Base-by-base conservation (phyloP, 2,797 vertebrate species). In the Poecilia gillii region DNA sequence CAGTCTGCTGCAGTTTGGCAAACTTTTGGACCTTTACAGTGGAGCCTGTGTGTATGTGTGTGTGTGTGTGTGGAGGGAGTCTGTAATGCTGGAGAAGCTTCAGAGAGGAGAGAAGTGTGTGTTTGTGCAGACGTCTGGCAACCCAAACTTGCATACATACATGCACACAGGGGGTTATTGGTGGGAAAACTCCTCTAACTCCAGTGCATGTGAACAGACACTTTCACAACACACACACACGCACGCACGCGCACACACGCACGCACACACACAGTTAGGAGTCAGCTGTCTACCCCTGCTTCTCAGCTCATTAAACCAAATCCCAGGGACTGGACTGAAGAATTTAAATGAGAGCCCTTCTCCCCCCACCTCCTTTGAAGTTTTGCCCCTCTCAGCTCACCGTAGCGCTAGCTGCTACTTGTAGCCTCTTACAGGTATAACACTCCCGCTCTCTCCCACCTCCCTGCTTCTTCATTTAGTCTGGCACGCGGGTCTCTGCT, bases 231-330 rank as follows among this genome's bases (percentile, higher is more conserved):
- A 88, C 78, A 78, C 76, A 73, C 33, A 53, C 41, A 59, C 76
- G 51, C 85, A 73, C 75, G 74, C 81, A 82, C 75, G 71, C 39
- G 85, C 79, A 77, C 75, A 70, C 28, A 55, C 41, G 53, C 76
- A 51, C 85, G 64, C 73, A 57, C 78, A 88, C 23, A 74, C 87
- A 84, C 78, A 57, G 84, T 77, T 89, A 92, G 89, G 91, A 96
- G 94, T 94, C 95, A 89, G 88, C 94, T 96, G 96, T 95, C 93
- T 91, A 92, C 85, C 81, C 88, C 81, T 85, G 91, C 91, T 91
- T 91, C 93, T 95, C 91, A 95, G 85, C 94, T 95, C 80, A 74
- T 96, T 97, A 96, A 96, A 94, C 78, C 90, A 95, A 90, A 91
- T 92, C 93, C 91, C 89, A 81, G 66, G n/a, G 74, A 93, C 90